Evolutionary conservation across 2,797 vertebrate species (phyloP).

Genomic region (Erpetoichthys calabaricus): DNA sequence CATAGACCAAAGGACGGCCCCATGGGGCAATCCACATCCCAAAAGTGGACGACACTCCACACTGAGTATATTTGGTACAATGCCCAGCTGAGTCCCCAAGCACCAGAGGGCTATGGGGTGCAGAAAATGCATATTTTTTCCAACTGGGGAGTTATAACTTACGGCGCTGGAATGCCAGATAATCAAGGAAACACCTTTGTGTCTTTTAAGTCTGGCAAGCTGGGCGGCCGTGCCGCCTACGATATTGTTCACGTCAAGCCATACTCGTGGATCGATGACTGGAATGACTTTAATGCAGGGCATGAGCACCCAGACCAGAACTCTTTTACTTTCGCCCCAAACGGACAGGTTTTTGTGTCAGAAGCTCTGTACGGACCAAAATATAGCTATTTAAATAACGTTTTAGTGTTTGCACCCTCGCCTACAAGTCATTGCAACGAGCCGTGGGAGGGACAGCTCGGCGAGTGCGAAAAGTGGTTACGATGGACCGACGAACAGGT

Average conservation of each 20-base stretch:
- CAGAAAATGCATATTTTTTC: conserved; percentile 80
- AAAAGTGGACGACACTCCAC: conserved; percentile 89
- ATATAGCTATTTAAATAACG: conserved; percentile 84
- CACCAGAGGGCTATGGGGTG: conserved; percentile 56
- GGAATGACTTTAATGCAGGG: conserved; percentile 91
- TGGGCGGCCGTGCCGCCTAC: conserved; percentile 88
- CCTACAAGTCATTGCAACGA: conserved; percentile 83
- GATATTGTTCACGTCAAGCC: conserved; percentile 86
- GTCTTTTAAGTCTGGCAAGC: conserved; percentile 86
- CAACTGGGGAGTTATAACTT: conserved; percentile 94
- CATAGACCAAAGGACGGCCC: conserved; percentile 91
- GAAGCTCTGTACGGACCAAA: conserved; percentile 94
- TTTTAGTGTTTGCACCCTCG: conserved; percentile 84
- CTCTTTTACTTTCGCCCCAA: conserved; percentile 93
- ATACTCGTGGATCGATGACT: conserved; percentile 84
- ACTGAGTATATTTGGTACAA: conserved; percentile 93
- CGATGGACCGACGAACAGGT: conserved; percentile 74
- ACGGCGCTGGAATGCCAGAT: conserved; percentile 73
- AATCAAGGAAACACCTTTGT: conserved; percentile 81
- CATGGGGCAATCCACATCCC: conserved; percentile 82
- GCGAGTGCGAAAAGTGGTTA: conserved; percentile 87
- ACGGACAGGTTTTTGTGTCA: conserved; percentile 91
- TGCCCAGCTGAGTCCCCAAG: conserved; percentile 58
- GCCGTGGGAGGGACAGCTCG: conserved; percentile 93
- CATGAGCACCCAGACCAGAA: conserved; percentile 96